These are phyloP conservation scores for Harlomillsia oculata DNA, from an alignment of 1,140 invertebrate genomes.

Conservation along the genomic window DNA sequence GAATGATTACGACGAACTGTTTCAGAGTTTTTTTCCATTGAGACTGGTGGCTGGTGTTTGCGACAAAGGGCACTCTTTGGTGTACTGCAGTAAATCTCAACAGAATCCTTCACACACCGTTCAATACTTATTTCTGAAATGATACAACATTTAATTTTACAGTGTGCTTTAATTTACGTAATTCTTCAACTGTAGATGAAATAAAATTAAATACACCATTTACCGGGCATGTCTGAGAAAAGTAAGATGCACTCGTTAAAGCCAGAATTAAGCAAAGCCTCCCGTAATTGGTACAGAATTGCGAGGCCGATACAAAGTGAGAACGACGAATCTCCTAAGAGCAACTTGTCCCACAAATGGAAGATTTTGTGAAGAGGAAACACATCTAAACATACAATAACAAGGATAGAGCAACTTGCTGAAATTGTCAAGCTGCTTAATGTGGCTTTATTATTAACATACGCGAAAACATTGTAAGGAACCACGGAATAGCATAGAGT, in stretches of 20 bases:
- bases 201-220: not conserved
- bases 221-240: constrained; percentile 89
- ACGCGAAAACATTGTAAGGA: constrained; percentile 99
- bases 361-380: constrained; percentile 97
- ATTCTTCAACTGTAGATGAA: not conserved
- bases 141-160: constrained; percentile 7
- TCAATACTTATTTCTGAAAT: constrained; percentile 83
- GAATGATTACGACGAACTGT: no score
- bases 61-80: constrained; percentile 79
- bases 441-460: constrained; percentile 45
- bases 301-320: constrained; percentile 90
- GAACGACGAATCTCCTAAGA: constrained; percentile 86
- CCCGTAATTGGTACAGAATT: constrained; percentile 77
- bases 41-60: constrained; percentile 52
- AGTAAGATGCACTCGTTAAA: constrained; percentile 96
- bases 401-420: not conserved
- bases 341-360: constrained; percentile 92
- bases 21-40: no score
- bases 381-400: constrained; percentile 61
- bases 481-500: constrained; percentile 99
- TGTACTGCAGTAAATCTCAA: constrained; percentile 72
- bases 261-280: constrained; percentile 72
- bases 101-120: constrained; percentile 78
- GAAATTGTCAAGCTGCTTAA: no score
- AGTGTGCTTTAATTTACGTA: not conserved